phyloP scores from a whole-genome alignment of 2,888 invertebrate genomes.

The Heteromyza rotundicornis region DNA sequence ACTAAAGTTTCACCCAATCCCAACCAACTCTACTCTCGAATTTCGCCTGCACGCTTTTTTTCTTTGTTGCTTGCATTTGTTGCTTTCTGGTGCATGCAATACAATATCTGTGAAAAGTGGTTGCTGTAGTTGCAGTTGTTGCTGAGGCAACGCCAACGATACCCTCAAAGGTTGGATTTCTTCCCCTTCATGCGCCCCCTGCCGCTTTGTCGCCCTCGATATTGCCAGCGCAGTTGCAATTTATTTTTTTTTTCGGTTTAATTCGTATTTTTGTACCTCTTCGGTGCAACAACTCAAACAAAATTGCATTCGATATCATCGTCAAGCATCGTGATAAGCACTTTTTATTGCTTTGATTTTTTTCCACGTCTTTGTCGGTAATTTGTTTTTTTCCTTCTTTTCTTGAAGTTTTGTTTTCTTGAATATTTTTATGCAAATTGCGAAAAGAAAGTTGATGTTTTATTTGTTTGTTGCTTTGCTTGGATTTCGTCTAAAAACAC shows the following conservation, averaged over 20 bases:
- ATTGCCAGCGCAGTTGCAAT: no score
- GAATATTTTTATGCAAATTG: not conserved
- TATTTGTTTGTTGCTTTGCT: no score
- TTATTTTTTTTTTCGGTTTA: no score
- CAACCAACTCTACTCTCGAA: not conserved
- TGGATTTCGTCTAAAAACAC: no score
- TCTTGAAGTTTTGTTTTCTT: not conserved
- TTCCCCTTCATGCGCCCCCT: no score
- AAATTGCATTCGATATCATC: no score
- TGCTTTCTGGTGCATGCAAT: not conserved
- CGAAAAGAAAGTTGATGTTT: not conserved
- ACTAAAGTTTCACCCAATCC: no score
- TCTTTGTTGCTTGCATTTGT: not conserved
- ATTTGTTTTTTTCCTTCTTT: not conserved
- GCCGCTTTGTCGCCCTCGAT: no score
- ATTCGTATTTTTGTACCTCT: no score
- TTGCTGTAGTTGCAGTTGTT: not conserved
- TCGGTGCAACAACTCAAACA: not conserved
- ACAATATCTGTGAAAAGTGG: not conserved
- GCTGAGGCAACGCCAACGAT: not conserved
- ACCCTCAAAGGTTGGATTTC: no score
- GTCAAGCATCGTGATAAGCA: not conserved
- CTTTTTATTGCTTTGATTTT: not conserved
- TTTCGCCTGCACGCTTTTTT: not conserved
- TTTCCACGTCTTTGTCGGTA: not conserved